Base-by-base conservation (phyloP, 2,113 vertebrate genomes). In the Rynchops niger region DNA sequence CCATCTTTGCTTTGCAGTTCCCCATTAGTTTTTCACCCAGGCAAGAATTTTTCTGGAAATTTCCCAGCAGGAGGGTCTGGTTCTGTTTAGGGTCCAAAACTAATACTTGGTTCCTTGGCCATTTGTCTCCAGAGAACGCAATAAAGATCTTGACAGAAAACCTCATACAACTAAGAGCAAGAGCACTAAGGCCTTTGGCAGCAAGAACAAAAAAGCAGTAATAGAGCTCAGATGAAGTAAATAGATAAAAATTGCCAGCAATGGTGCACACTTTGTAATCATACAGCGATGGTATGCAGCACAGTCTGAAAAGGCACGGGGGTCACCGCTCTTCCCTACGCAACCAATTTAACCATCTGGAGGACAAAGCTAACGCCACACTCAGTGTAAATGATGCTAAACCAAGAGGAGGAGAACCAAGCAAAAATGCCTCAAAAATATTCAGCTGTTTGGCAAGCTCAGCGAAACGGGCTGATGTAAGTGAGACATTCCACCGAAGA, bases 401-500 rank as follows among this genome's bases (percentile, higher is more conserved):
- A 92, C n/a, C 78, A 84, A 82, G 42, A 85, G 80, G 53, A 92
- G 77, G 34, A 91, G 55, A 84, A 82, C 29, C 17, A 34, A 91
- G 84, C 63, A 84, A 87, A 73, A 78, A 91, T 19, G n/a, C 56
- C 87, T 85, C 90, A 71, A 85, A 95, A 97, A 95, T 36, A 93
- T 73, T 78, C 85, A 88, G 53, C 61, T 56, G 86, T 47, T 93
- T 94, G 92, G 90, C 90, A 95, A 86, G 58, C 92, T 94, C 76
- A 80, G 53, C 0, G 0, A 90, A 94, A 95, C 3, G 32, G 91
- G 93, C 74, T 97, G 94, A 94, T 96, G 11, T 88, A 92, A 96
- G 94, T 72, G 96, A 97, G 95, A 95, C 74, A 74, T 93, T 93
- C 88, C 83, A 89, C 77, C 72, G 86, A 70, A 92, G 91, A 96